Percentiles rank a stretch among this genome's conserved stretches.
Evolutionary conservation across 2,797 vertebrate genomes (phyloP).

Genomic region (Sebastes paucispinis): DNA sequence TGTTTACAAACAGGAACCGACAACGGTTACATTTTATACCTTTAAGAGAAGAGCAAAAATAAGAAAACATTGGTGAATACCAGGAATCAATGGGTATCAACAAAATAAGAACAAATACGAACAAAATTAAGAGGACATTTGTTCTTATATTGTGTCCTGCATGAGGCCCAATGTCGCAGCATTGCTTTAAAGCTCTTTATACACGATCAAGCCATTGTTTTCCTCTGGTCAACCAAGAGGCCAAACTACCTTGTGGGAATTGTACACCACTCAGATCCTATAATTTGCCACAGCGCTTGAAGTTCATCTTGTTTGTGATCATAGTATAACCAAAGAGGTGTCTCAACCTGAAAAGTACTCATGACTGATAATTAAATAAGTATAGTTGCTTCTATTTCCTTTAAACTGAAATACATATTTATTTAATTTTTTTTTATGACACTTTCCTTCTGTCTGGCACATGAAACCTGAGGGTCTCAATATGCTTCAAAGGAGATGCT

Average conservation of each 20-base stretch:
- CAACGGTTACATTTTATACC: too few species aligned
- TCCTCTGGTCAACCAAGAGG: background rate
- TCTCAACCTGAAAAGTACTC: background rate
- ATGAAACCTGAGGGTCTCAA: too few species aligned
- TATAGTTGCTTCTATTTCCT: accelerated
- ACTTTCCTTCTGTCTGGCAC: too few species aligned
- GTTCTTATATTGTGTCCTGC: background rate
- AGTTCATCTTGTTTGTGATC: background rate
- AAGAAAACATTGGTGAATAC: background rate
- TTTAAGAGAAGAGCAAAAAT: background rate
- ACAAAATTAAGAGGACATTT: background rate
- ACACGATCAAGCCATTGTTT: background rate
- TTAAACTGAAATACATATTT: too few species aligned
- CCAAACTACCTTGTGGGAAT: background rate
- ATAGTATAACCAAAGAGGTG: too few species aligned
- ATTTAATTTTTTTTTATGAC: too few species aligned
- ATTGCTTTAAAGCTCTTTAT: background rate
- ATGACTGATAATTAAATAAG: background rate
- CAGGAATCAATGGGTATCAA: background rate
- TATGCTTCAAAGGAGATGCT: accelerated
- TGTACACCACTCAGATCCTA: background rate
- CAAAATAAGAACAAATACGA: background rate
- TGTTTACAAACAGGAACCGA: too few species aligned
- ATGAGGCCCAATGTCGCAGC: background rate
- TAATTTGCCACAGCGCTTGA: background rate